phyloP scores from a whole-genome alignment of 2,797 vertebrate genomes.

The Oreochromis mossambicus region DNA sequence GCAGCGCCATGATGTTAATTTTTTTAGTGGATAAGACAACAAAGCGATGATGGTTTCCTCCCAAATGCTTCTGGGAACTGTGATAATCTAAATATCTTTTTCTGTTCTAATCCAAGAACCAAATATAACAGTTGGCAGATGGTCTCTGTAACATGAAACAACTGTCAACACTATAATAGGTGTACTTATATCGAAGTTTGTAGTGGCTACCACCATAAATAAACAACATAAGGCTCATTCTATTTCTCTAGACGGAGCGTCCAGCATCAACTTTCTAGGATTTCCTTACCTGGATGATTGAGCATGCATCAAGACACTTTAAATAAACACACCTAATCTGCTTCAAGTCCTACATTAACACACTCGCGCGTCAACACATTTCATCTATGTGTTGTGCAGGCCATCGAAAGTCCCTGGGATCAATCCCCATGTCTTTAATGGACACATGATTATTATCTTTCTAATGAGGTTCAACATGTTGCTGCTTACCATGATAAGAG shows the following conservation, averaged over 20 bases:
- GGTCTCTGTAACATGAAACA: not conserved
- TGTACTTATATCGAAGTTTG: not conserved
- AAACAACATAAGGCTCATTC: not conserved
- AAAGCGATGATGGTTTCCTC: not conserved
- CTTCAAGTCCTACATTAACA: slow-evolving; percentile 14
- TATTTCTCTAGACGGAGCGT: accelerated
- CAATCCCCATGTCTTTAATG: slow-evolving; percentile 50
- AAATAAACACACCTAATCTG: slow-evolving; percentile 43
- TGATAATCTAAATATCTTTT: not conserved
- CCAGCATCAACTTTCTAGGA: not conserved
- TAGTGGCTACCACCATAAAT: not conserved
- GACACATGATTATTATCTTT: slow-evolving; percentile 69
- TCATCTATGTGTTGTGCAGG: not conserved
- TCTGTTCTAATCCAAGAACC: not conserved
- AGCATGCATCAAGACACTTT: not conserved
- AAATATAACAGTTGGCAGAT: not conserved
- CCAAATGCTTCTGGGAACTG: not conserved
- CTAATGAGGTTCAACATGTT: slow-evolving; percentile 69
- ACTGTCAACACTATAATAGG: not conserved
- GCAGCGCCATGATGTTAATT: not conserved
- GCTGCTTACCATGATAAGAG: slow-evolving; percentile 69
- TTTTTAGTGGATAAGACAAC: not conserved
- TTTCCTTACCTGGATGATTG: not conserved
- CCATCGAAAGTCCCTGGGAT: not conserved
- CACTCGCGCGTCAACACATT: slow-evolving; percentile 9